Percentiles rank a stretch among this genome's conserved stretches.
Evolutionary conservation across 2,888 invertebrate species (phyloP).

Genomic region (Drosophila affinis): DNA sequence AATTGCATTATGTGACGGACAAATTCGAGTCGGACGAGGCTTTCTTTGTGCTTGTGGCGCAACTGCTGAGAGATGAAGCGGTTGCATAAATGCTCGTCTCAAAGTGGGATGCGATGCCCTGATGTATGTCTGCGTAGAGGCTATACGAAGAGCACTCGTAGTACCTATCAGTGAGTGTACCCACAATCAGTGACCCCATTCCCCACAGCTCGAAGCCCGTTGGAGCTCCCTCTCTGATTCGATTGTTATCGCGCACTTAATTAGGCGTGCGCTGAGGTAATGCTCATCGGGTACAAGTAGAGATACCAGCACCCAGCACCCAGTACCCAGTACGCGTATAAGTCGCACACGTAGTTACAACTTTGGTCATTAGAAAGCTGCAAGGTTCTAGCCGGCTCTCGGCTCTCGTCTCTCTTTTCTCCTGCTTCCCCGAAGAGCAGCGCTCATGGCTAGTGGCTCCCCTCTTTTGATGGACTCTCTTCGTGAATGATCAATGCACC

Average conservation of each 20-base stretch:
- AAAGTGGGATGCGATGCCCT: conserved; percentile 15
- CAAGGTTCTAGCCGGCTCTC: conserved; percentile 4
- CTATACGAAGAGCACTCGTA: conserved; percentile 4
- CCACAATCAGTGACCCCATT: conserved; percentile 66
- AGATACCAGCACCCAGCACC: conserved; percentile 2
- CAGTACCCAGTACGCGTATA: conserved; percentile 65
- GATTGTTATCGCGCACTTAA: conserved; percentile 69
- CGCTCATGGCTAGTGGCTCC: neutral
- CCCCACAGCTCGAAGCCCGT: conserved; percentile 5
- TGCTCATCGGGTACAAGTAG: conserved; percentile 42
- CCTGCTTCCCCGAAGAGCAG: neutral
- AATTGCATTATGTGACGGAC: conserved; percentile 66
- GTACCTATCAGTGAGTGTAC: conserved; percentile 1
- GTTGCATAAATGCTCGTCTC: conserved; percentile 44
- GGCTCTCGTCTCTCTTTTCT: neutral
- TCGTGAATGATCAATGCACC: conserved; percentile 55
- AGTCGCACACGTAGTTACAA: conserved; percentile 34
- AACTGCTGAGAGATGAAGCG: conserved; percentile 36
- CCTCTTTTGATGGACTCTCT: conserved; percentile 24
- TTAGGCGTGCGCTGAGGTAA: conserved; percentile 68
- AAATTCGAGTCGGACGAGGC: conserved; percentile 51
- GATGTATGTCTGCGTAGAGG: too few relatives aligned
- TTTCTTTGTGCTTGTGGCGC: conserved; percentile 59
- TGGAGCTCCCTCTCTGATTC: conserved; percentile 3
- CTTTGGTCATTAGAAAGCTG: conserved; percentile 69